These are phyloP conservation scores for Eilema griseolum DNA, from an alignment of 2,888 invertebrate genomes.

Conservation along the genomic window DNA sequence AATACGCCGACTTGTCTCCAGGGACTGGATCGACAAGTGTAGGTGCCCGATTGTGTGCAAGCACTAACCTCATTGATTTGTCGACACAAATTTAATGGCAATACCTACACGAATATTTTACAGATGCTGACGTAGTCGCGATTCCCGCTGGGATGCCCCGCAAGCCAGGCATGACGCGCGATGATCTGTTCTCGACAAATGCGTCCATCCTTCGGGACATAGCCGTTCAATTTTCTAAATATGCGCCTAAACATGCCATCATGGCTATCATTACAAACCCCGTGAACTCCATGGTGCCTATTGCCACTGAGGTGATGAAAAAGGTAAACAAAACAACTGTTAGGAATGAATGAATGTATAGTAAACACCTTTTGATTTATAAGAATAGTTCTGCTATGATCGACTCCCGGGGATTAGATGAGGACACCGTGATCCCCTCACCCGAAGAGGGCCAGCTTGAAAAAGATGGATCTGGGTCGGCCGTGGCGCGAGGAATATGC, in stretches of 20 bases:
- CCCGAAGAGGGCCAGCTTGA: too few relatives aligned
- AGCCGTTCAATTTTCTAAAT: slow-evolving; percentile 91
- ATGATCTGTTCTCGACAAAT: slow-evolving; percentile 99
- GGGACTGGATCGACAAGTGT: too few relatives aligned
- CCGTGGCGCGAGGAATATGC: too few relatives aligned
- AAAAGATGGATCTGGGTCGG: too few relatives aligned
- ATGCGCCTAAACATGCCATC: slow-evolving; percentile 95
- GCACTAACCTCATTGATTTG: neutral
- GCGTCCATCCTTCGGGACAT: slow-evolving; percentile 98
- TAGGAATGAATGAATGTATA: neutral
- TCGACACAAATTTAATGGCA: neutral
- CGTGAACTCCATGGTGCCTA: slow-evolving; percentile 99
- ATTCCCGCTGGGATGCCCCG: slow-evolving; percentile 99
- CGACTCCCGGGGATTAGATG: too few relatives aligned
- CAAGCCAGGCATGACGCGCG: slow-evolving; percentile 99
- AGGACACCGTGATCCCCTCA: too few relatives aligned
- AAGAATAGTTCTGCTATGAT: too few relatives aligned
- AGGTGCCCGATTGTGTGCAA: too few relatives aligned
- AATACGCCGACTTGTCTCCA: too few relatives aligned
- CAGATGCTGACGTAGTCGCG: slow-evolving; percentile 93
- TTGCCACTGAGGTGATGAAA: slow-evolving; percentile 98
- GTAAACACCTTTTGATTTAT: too few relatives aligned
- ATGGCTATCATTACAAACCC: slow-evolving; percentile 99
- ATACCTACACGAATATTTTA: neutral
- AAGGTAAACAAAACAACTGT: slow-evolving; percentile 82